These are phyloP conservation scores for Rousettus leschenaultii DNA, from an alignment of 2,113 vertebrate genomes.

Conservation along the genomic window DNA sequence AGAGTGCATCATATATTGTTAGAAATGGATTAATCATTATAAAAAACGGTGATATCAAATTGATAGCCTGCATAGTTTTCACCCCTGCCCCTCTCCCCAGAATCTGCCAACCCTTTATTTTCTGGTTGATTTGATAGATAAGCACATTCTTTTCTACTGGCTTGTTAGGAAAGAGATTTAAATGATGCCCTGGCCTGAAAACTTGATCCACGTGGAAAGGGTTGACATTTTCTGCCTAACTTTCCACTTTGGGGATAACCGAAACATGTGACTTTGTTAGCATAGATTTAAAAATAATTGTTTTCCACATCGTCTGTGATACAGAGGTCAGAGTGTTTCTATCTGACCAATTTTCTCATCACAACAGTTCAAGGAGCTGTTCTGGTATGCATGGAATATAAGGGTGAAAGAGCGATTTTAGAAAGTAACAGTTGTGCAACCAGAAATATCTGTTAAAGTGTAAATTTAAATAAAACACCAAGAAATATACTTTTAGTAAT, in stretches of 20 bases:
- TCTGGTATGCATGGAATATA: neutral
- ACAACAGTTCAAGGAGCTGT: neutral
- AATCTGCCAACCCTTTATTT: neutral
- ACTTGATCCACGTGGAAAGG: neutral
- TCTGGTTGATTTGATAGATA: neutral
- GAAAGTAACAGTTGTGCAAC: neutral
- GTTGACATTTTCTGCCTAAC: neutral
- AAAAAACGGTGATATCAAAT: neutral
- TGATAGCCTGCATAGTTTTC: neutral
- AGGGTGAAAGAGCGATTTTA: neutral
- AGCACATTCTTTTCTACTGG: neutral
- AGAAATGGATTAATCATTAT: neutral
- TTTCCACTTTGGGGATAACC: neutral
- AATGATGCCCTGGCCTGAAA: neutral
- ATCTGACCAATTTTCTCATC: neutral
- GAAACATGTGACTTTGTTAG: neutral
- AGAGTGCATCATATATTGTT: neutral
- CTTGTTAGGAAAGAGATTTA: neutral
- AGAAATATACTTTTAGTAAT: neutral
- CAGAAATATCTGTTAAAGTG: neutral
- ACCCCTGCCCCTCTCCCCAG: neutral
- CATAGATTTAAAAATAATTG: neutral
- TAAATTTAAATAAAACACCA: neutral
- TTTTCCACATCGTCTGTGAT: neutral
- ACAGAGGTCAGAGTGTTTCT: neutral